Evolutionary conservation across 2,797 vertebrate genomes (phyloP).

Genomic region (Pipistrellus nathusii): DNA sequence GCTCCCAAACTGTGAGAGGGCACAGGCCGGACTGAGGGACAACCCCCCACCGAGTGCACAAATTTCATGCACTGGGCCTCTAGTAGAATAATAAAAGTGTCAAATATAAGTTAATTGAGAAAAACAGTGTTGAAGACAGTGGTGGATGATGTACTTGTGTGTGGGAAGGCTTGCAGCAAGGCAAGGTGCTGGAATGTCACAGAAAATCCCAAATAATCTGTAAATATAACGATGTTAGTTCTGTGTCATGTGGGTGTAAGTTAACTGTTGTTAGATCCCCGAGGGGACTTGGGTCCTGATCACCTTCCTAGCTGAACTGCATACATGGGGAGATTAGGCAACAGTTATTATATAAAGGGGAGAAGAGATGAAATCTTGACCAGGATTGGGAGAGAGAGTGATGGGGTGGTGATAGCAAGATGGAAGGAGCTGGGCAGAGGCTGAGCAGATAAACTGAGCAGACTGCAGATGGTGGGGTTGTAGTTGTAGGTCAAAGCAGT

Average conservation of each 20-base stretch:
- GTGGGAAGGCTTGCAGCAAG: background rate
- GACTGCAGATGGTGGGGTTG: background rate
- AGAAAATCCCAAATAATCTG: background rate
- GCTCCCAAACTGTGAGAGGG: too few relatives aligned
- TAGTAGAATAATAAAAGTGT: background rate
- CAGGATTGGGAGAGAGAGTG: background rate
- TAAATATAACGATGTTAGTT: background rate
- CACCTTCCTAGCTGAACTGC: background rate
- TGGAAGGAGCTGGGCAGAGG: background rate
- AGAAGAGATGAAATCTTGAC: background rate
- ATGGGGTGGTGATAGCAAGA: background rate
- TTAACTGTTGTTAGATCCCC: background rate
- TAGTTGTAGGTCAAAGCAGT: background rate
- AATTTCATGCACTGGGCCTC: too few relatives aligned
- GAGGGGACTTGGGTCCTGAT: background rate
- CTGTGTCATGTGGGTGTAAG: background rate
- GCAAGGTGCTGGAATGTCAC: background rate
- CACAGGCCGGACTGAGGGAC: too few relatives aligned
- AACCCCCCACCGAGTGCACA: too few relatives aligned
- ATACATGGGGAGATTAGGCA: background rate
- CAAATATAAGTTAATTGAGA: conserved; percentile 34
- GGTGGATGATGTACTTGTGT: background rate
- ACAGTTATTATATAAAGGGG: background rate
- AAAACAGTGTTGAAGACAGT: background rate
- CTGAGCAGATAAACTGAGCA: background rate